Conservation (phyloP, 2,113 vertebrate species). For the Amphiprion ocellaris region DNA sequence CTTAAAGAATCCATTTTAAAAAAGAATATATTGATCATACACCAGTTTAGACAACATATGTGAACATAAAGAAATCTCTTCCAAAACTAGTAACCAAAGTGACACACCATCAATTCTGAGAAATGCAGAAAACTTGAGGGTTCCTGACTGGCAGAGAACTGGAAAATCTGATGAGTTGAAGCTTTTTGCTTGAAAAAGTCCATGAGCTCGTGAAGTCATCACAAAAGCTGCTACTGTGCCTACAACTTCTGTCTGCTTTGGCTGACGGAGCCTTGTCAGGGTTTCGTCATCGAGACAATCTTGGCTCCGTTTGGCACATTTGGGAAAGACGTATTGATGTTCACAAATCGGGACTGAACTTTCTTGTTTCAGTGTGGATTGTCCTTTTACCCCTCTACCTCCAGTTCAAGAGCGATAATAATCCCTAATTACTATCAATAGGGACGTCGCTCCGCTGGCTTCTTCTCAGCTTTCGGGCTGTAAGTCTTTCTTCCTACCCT, state of each 20-base stretch:
- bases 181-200: conserved; percentile 18
- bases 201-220: conserved; percentile 4
- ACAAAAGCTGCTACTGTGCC: not conserved
- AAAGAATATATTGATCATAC: conserved; percentile 23
- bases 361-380: conserved; percentile 33
- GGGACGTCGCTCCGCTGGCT: conserved; percentile 29
- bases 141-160: not conserved
- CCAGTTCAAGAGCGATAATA: conserved; percentile 21
- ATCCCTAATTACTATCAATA: conserved; percentile 25
- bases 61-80: conserved; percentile 46
- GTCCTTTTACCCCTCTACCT: conserved; percentile 31
- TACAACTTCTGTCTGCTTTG: conserved; percentile 11
- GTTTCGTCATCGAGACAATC: not conserved
- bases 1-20: conserved; percentile 31
- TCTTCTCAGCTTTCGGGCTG: conserved; percentile 53
- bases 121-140: not conserved
- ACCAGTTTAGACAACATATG: not conserved
- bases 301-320: conserved; percentile 22
- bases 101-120: not conserved
- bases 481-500: conserved; percentile 62
- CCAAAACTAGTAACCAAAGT: not conserved
- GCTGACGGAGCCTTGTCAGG: not conserved
- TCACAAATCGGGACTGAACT: conserved; percentile 34
- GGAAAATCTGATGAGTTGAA: not conserved
- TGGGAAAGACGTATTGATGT: conserved; percentile 48